phyloP scores from a whole-genome alignment of 2,888 invertebrate genomes.

The Unio delphinus region DNA sequence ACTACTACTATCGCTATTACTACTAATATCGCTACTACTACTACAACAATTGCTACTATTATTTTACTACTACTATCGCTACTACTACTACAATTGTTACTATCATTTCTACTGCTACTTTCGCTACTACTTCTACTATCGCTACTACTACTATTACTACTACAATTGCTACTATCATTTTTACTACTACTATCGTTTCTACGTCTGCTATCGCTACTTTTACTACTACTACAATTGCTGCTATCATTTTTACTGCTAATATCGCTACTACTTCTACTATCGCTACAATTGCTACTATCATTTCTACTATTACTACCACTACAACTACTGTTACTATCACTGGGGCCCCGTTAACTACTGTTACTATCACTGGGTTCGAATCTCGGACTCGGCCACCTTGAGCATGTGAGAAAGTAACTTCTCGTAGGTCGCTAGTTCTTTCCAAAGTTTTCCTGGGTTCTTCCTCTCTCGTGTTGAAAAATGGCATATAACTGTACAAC shows the following conservation, averaged over 20 bases:
- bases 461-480: no score
- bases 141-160: constrained; percentile 24
- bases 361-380: no score
- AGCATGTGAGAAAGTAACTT: no score
- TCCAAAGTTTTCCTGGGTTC: no score
- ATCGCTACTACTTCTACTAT: constrained; percentile 3
- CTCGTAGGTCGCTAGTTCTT: no score
- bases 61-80: no score
- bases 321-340: constrained; percentile 6
- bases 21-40: no score
- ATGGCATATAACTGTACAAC: no score
- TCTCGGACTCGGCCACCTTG: no score
- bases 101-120: constrained; percentile 2
- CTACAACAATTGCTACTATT: no score
- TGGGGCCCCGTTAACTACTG: constrained; percentile 3
- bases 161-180: not conserved
- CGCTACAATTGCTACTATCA: not conserved
- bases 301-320: constrained; percentile 6
- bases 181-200: constrained; percentile 3
- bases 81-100: constrained; percentile 18
- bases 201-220: constrained; percentile 11
- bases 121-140: constrained; percentile 4
- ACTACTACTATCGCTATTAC: no score
- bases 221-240: constrained; percentile 14
- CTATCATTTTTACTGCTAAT: constrained; percentile 14